Conservation (phyloP, 2,113 vertebrate genomes). For the Melanerpes aurifrons region DNA sequence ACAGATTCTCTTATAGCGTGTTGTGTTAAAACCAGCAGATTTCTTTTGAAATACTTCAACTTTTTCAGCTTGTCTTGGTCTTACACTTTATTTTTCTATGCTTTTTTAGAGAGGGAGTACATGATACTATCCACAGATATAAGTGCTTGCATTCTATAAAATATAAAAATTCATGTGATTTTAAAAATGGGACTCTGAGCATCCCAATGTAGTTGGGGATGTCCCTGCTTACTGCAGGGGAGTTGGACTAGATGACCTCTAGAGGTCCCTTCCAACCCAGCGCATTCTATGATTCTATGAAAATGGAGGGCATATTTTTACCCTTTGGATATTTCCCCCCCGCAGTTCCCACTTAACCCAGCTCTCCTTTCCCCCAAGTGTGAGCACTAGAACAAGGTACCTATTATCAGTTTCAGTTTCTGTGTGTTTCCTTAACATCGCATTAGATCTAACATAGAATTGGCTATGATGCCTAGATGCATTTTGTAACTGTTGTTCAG, state of each 20-base stretch:
- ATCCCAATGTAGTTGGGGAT: no score
- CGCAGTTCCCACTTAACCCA: not conserved
- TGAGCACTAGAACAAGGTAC: not conserved
- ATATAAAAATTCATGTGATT: not conserved
- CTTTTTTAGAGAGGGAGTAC: not conserved
- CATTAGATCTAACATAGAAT: not conserved
- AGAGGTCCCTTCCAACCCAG: no score
- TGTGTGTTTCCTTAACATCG: not conserved
- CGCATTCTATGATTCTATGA: no score
- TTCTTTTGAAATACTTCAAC: not conserved
- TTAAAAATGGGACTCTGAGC: not conserved
- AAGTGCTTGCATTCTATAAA: not conserved
- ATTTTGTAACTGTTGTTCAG: not conserved
- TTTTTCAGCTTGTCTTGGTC: not conserved
- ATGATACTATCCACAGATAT: fast-evolving
- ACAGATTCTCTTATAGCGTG: not conserved
- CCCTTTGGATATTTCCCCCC: not conserved
- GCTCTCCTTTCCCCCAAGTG: fast-evolving
- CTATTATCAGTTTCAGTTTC: not conserved
- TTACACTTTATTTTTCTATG: not conserved
- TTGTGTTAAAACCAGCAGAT: fast-evolving
- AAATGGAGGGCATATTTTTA: not conserved
- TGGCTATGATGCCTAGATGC: not conserved
- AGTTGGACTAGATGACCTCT: no score
- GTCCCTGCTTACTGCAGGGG: no score